A percentile compares a stretch with the other conserved stretches of the same genome.
Conservation (phyloP, 2,888 invertebrate species). For the Nomada fucata region DNA sequence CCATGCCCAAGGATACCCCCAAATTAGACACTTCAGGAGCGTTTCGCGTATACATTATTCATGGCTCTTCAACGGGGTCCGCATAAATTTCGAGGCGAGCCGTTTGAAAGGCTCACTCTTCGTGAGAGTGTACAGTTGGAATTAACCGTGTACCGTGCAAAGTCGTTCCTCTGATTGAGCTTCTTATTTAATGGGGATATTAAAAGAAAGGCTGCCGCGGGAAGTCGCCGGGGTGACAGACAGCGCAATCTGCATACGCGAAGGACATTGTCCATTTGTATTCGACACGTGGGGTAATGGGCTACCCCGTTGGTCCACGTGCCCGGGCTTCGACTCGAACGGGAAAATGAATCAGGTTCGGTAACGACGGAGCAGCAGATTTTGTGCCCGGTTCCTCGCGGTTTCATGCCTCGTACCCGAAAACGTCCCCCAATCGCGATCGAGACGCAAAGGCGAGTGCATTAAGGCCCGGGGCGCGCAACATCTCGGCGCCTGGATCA, state of each 20-base stretch:
- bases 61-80: conserved; percentile 48
- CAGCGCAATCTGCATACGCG: conserved; percentile 3
- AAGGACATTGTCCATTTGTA: conserved; percentile 21
- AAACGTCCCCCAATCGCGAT: conserved; percentile 65
- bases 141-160: too few relatives aligned
- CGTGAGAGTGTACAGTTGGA: conserved; percentile 9
- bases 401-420: conserved; percentile 52
- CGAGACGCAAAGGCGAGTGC: conserved; percentile 42
- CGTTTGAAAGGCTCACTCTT: conserved; percentile 15
- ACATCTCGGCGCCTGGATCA: conserved; percentile 65
- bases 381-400: conserved; percentile 12
- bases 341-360: conserved; percentile 57
- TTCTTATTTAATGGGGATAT: conserved; percentile 41
- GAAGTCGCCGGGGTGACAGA: conserved; percentile 24
- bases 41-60: conserved; percentile 64
- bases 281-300: conserved; percentile 14
- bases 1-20: conserved; percentile 58
- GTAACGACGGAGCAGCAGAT: conserved; percentile 28
- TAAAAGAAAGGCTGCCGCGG: conserved; percentile 11
- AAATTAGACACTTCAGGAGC: conserved; percentile 67
- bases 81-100: conserved; percentile 46
- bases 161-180: conserved; percentile 19
- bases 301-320: not conserved
- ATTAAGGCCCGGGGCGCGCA: conserved; percentile 52
- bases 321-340: not conserved